Percentiles rank a stretch among this genome's conserved stretches.
Conservation (phyloP, 2,113 vertebrate species). For the Hyla sarda region DNA sequence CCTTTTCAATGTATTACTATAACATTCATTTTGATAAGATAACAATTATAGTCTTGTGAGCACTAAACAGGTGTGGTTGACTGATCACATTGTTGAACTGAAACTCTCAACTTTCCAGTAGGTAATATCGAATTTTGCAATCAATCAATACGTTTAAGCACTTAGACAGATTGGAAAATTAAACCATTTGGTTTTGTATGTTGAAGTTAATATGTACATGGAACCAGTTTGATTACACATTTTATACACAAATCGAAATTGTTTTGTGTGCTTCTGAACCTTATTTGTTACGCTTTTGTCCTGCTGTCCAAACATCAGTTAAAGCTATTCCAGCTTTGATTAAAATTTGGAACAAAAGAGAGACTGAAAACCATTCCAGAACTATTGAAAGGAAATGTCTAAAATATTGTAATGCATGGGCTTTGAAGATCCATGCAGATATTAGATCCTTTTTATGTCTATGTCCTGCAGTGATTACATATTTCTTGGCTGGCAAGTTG, state of each 20-base stretch:
- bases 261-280: background rate
- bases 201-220: conserved; percentile 7
- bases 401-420: conserved; percentile 16
- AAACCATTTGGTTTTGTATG: conserved; percentile 12
- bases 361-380: background rate
- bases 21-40: background rate
- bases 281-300: conserved; percentile 4
- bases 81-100: background rate
- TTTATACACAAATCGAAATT: conserved; percentile 1
- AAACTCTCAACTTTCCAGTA: background rate
- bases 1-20: background rate
- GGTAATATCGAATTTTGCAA: background rate
- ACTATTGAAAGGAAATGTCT: conserved; percentile 30
- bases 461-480: conserved; percentile 25
- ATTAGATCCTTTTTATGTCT: conserved; percentile 29
- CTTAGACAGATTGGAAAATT: background rate
- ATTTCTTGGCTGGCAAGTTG: conserved; percentile 30
- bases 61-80: background rate
- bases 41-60: background rate
- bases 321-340: conserved; percentile 35
- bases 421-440: conserved; percentile 25
- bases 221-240: background rate
- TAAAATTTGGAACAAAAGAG: conserved; percentile 15
- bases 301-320: conserved; percentile 30
- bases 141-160: background rate